These are phyloP conservation scores for Catotricha subobsoleta DNA, from an alignment of 2,888 invertebrate genomes.

Conservation along the genomic window DNA sequence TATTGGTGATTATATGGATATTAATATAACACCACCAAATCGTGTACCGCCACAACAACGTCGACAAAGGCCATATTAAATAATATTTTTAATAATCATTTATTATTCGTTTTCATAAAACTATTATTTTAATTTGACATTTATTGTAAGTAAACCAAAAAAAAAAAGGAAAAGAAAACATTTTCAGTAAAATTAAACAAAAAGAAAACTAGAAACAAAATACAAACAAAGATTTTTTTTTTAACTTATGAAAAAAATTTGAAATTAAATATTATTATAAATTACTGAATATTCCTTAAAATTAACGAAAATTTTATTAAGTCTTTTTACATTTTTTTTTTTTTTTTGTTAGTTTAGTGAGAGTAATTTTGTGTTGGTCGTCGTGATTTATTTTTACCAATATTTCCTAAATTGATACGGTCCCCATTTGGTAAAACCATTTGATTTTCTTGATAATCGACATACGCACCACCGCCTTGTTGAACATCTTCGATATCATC, in stretches of 20 bases:
- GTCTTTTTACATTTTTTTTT: no score
- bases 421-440: conserved; percentile 54
- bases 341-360: no score
- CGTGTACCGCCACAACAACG: conserved; percentile 47
- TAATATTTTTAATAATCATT: not conserved
- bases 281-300: no score
- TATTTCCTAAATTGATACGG: conserved; percentile 46
- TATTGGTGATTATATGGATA: conserved; percentile 94
- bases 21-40: conserved; percentile 77
- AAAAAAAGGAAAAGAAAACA: no score
- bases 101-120: no score
- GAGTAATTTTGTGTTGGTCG: no score
- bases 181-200: not conserved
- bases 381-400: conserved; percentile 50
- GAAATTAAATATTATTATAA: conserved; percentile 13
- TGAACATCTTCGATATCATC: conserved; percentile 32
- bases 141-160: no score
- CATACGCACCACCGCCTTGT: conserved; percentile 37
- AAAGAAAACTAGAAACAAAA: not conserved
- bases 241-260: not conserved
- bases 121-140: no score
- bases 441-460: conserved; percentile 57
- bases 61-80: conserved; percentile 38
- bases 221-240: not conserved
- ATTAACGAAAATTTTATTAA: no score